These are phyloP conservation scores for Tiliqua scincoides DNA, from an alignment of 2,113 vertebrate species.

Conservation along the genomic window DNA sequence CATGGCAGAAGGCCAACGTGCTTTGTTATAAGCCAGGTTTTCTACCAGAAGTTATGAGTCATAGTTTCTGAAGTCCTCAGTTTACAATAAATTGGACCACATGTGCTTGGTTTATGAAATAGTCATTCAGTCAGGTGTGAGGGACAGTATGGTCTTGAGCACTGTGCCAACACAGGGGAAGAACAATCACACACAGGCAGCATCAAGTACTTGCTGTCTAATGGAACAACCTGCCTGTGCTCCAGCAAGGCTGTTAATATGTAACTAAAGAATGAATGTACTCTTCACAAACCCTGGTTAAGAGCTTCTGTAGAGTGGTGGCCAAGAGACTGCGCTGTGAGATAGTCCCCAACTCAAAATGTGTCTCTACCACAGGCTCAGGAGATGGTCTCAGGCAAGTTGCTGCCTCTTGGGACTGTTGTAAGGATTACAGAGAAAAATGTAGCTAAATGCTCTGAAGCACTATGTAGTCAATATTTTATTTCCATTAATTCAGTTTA, in stretches of 20 bases:
- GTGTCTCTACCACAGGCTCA: neutral
- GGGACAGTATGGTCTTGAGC: slow-evolving; percentile 2
- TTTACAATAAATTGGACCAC: slow-evolving; percentile 7
- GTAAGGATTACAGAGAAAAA: no score
- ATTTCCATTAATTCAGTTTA: no score
- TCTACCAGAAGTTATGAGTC: slow-evolving; percentile 1
- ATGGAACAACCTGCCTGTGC: neutral
- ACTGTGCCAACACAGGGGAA: neutral
- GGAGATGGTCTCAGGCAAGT: neutral
- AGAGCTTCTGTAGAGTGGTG: neutral
- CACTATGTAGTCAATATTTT: neutral
- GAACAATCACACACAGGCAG: neutral
- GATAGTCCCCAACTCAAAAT: neutral
- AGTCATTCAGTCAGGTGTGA: neutral
- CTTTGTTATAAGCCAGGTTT: neutral
- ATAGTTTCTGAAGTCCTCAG: neutral
- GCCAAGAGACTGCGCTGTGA: neutral
- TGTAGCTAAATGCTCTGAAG: neutral
- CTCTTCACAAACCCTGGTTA: neutral
- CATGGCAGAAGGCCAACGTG: neutral
- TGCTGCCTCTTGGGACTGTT: neutral
- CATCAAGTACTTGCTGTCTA: neutral
- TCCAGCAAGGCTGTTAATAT: neutral
- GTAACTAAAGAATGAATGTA: neutral
- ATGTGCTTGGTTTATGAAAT: slow-evolving; percentile 11